Conservation (phyloP, 2,797 vertebrate genomes). For the Takifugu rubripes region DNA sequence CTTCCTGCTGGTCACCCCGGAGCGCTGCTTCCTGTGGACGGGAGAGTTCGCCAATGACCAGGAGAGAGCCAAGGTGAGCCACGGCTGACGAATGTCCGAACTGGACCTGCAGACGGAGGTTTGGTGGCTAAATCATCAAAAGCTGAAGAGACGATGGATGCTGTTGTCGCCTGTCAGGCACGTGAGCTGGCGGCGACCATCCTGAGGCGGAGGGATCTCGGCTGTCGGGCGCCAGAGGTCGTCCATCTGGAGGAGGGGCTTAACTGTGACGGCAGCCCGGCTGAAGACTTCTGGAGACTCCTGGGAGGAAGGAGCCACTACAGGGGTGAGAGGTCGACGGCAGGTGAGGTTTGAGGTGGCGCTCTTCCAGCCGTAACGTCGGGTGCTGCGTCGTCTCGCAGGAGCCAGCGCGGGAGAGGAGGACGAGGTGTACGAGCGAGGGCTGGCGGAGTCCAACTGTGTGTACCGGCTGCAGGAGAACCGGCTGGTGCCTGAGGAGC, state of each 20-base stretch:
- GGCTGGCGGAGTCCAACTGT: constrained; percentile 80
- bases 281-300: constrained; percentile 76
- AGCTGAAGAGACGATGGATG: no score
- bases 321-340: constrained; percentile 59
- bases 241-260: constrained; percentile 75
- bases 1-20: constrained; percentile 74
- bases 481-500: constrained; percentile 75
- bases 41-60: constrained; percentile 75
- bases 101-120: no score
- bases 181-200: constrained; percentile 65
- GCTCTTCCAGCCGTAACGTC: background rate
- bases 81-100: no score
- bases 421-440: constrained; percentile 74
- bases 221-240: constrained; percentile 68
- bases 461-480: constrained; percentile 77
- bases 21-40: constrained; percentile 75
- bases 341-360: constrained; percentile 1
- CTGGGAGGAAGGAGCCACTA: constrained; percentile 72
- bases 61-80: constrained; percentile 76
- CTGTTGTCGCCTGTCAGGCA: constrained; percentile 51
- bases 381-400: constrained; percentile 18
- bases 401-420: constrained; percentile 70
- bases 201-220: constrained; percentile 68
- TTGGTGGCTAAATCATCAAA: no score
- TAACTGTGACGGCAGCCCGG: constrained; percentile 59